A percentile compares a stretch with the other conserved stretches of the same genome.
Conservation (phyloP, 2,888 invertebrate genomes). For the Dynastes hyllus region DNA sequence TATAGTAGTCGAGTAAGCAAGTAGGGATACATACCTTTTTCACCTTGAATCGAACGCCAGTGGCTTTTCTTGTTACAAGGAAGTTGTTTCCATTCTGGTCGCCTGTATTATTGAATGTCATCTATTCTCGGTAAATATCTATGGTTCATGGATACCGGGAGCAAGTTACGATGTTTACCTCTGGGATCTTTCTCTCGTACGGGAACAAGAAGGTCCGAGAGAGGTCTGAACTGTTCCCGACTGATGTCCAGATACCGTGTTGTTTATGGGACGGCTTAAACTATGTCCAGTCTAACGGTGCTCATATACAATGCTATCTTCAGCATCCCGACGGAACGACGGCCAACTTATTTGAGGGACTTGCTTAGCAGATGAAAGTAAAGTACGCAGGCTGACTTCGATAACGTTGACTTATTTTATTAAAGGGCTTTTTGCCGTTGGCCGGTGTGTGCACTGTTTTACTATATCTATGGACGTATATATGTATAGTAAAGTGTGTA, state of each 20-base stretch:
- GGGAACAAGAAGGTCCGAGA: conserved; percentile 49
- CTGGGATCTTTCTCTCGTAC: conserved; percentile 64
- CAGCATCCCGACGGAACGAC: conserved; percentile 68
- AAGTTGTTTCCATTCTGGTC: conserved; percentile 51
- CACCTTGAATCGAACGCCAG: conserved; percentile 1
- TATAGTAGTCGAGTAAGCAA: neutral
- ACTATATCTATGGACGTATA: conserved; percentile 20
- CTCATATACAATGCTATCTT: conserved; percentile 72
- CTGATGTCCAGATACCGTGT: conserved; percentile 71
- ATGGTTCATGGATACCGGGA: conserved; percentile 65
- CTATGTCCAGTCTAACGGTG: conserved; percentile 72
- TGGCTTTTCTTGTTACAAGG: conserved; percentile 19
- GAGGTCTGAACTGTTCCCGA: conserved; percentile 67
- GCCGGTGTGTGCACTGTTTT: conserved; percentile 13
- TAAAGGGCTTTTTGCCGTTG: conserved; percentile 48
- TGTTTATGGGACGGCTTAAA: conserved; percentile 72
- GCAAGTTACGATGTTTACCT: conserved; percentile 71
- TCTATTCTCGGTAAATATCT: conserved; percentile 60
- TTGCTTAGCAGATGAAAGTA: conserved; percentile 59
- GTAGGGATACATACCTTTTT: conserved; percentile 16
- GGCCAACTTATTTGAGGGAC: conserved; percentile 62
- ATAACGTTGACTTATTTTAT: conserved; percentile 54
- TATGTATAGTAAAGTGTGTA: neutral
- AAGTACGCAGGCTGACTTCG: conserved; percentile 56
- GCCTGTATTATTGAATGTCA: conserved; percentile 55